Evolutionary conservation across 2,113 vertebrate genomes (phyloP), one percentile per base, ranked within the genome.

Genomic region (Bambusicola thoracicus): DNA sequence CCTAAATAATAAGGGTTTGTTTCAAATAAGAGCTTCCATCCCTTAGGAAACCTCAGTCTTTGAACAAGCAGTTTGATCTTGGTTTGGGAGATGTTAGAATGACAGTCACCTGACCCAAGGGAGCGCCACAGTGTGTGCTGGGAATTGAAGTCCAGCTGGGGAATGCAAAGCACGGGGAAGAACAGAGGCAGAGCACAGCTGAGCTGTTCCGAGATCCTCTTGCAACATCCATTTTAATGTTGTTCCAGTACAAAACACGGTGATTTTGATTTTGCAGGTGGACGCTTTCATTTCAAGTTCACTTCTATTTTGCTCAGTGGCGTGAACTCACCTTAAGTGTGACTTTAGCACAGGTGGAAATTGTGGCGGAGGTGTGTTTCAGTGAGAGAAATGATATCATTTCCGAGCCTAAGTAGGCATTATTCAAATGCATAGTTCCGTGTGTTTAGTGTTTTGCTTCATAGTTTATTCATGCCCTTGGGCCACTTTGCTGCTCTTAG

Each of bases 1-100:
- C 74, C 63, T 58, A 81, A 93, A 85, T 91, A 96, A 76, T 80
- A 85, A 85, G 65, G 41, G 19, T 55, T 91, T 82, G 44, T 73
- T 96, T 78, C 59, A 82, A 77, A 59, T 11, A 87, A 87, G 55
- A 69, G 59, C 85, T 87, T 77, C 46, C 10, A 43, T 59, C 22
- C 30, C 38, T 82, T 46, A 56, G 81, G 59, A 92, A 89, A 77
- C 18, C 49, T 72, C 32, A 67, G 63, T 36, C 59, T 85, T 70
- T 77, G 38, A 63, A 77, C 55, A 18, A 48, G 40, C 10, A 15
- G 61, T 76, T 89, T 76, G 41, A 22, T 40, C 40, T 36, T 14
- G 32, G 85, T 55, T 68, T 20, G 29, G 30, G 49, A 55, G 74
- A 36, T 74, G 27, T 69, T 46, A 21, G 8, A 46, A 7, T 21